Evolutionary conservation across 2,113 vertebrate genomes (phyloP), one percentile per base, ranked within the genome.

Genomic region (Acanthisitta chloris): DNA sequence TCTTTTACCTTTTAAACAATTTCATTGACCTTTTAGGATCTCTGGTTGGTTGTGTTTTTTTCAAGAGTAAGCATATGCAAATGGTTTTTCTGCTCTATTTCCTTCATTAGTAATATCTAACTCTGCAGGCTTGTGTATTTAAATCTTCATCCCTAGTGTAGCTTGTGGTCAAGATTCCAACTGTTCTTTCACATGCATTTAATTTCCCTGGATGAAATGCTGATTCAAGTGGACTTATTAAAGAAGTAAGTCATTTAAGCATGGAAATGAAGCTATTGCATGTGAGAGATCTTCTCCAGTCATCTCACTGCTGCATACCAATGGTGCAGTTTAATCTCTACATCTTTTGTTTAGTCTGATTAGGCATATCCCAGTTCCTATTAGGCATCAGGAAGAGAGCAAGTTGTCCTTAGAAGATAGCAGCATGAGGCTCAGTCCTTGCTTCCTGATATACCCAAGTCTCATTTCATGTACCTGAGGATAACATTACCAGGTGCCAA

Each of bases 181-280:
- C 46, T 94, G 42, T 88, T 93, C 58, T 88, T 95, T 54, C 46
- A 88, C 46, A 62, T 49, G 29, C 33, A 38, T 90, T 96, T 90
- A 79, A 95, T 95, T 97, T 95, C 62, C 79, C 46, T 79, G 51
- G 17, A 54, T 86, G 59, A 96, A 96, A 73, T 90, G 94, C 88
- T 96, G 94, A 96, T 88, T 95, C 90, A 88, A 93, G 74, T 74
- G 76, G 84, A 90, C 79, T 88, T 92, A 89, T 91, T 85, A 82
- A 70, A 92, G 87, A 90, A 81, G 54, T 45, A 86, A 95, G 81
- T 91, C 2, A 70, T 73, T 87, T 92, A 86, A 77, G 38, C 67
- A 93, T 92, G 85, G 62, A 96, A 96, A 96, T 94, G 21, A 96
- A 96, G 84, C n/a, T 88, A 38, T 52, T 94, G 42, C 15, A 6